These are phyloP conservation scores for Penelope pileata DNA, from an alignment of 2,113 vertebrate genomes.

Conservation along the genomic window DNA sequence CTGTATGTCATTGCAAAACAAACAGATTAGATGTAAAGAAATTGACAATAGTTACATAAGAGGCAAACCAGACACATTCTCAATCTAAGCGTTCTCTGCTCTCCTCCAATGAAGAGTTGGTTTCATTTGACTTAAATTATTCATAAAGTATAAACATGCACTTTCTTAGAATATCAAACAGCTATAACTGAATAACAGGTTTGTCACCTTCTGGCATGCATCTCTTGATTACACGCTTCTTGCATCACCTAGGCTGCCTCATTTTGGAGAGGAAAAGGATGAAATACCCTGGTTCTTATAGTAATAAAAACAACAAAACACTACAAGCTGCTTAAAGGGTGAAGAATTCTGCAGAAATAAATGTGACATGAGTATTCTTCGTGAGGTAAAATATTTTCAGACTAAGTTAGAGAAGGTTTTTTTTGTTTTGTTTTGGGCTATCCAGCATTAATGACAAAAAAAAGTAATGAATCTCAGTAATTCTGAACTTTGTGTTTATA, in stretches of 20 bases:
- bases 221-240: background rate
- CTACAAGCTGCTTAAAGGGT: background rate
- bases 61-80: background rate
- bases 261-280: background rate
- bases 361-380: background rate
- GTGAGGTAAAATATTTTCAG: background rate
- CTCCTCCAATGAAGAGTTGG: background rate
- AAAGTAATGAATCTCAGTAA: background rate
- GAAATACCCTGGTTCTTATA: background rate
- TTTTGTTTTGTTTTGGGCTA: background rate
- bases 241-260: background rate
- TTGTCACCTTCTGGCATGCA: background rate
- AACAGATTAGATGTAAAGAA: background rate
- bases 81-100: background rate
- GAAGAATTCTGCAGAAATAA: background rate
- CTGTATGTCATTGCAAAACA: background rate
- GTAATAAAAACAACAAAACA: background rate
- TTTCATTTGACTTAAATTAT: background rate
- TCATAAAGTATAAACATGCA: background rate
- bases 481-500: background rate
- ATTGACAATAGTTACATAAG: too few species aligned
- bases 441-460: background rate
- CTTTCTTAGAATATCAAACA: background rate
- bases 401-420: background rate
- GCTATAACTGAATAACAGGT: background rate